These are phyloP conservation scores for Hippocampus barbouri DNA, from an alignment of 2,113 vertebrate species.

Conservation along the genomic window DNA sequence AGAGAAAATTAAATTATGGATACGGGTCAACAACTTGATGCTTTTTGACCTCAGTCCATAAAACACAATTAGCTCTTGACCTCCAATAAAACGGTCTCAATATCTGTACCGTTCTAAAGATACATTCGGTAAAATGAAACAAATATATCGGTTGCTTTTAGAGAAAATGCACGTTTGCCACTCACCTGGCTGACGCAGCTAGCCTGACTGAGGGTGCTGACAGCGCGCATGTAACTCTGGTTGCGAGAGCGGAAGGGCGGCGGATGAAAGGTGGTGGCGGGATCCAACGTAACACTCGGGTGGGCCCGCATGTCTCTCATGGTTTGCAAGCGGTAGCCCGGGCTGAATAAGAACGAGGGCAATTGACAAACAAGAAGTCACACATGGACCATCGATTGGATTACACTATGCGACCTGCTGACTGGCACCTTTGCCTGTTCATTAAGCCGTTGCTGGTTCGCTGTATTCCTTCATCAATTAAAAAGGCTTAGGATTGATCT, in stretches of 20 bases:
- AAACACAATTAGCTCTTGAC: conserved; percentile 25
- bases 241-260: conserved; percentile 97
- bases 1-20: background rate
- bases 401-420: background rate
- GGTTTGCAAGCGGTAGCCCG: conserved; percentile 94
- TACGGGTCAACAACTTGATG: no score
- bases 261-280: conserved; percentile 86
- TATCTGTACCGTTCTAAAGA: conserved; percentile 1
- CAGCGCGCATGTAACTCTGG: conserved; percentile 99
- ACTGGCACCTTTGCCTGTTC: background rate
- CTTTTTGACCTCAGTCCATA: background rate
- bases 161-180: conserved; percentile 35
- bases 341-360: conserved; percentile 73
- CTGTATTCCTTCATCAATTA: no score
- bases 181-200: conserved; percentile 99
- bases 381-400: conserved; percentile 14
- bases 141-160: conserved; percentile 10
- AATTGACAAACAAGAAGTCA: conserved; percentile 30
- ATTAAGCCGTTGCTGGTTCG: no score
- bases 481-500: no score
- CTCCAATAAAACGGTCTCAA: conserved; percentile 15
- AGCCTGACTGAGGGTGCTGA: conserved; percentile 99
- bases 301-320: conserved; percentile 84
- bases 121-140: background rate
- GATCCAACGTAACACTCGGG: conserved; percentile 87